Evolutionary conservation across 2,888 invertebrate genomes (phyloP).

Genomic region (Cerceris rybyensis): DNA sequence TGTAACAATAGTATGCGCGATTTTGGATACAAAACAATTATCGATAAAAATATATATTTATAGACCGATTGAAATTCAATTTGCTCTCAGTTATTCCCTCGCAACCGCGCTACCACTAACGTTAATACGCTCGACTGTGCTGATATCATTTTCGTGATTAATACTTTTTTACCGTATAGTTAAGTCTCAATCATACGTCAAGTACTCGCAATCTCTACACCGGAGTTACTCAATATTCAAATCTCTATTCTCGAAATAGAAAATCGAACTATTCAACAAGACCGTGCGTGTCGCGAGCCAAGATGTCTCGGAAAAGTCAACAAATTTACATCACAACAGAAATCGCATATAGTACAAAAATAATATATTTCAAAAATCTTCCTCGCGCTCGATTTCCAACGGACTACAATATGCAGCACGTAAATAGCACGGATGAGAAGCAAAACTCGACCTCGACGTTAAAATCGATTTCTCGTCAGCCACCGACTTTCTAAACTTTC

Average conservation of each 20-base stretch:
- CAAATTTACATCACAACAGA: not conserved
- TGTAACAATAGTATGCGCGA: conserved; percentile 11
- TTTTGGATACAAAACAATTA: conserved; percentile 10
- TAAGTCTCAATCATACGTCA: no score
- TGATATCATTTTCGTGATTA: not conserved
- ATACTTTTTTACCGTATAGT: no score
- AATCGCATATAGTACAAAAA: no score
- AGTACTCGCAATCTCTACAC: no score
- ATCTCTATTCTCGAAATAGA: not conserved
- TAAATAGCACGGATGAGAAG: not conserved
- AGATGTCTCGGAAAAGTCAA: conserved; percentile 1
- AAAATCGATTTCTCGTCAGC: not conserved
- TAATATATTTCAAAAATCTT: no score
- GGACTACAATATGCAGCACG: not conserved
- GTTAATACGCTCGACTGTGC: not conserved
- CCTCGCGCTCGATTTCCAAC: no score
- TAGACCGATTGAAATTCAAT: not conserved
- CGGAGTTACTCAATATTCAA: not conserved
- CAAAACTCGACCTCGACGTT: not conserved
- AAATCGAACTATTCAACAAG: not conserved
- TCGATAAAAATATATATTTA: conserved; percentile 2
- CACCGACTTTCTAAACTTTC: conserved; percentile 1
- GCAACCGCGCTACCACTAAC: not conserved
- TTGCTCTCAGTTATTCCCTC: no score
- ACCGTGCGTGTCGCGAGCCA: conserved; percentile 24